These are phyloP conservation scores for Branchipolynoe longqiensis DNA, from an alignment of 2,888 invertebrate genomes.

Conservation along the genomic window DNA sequence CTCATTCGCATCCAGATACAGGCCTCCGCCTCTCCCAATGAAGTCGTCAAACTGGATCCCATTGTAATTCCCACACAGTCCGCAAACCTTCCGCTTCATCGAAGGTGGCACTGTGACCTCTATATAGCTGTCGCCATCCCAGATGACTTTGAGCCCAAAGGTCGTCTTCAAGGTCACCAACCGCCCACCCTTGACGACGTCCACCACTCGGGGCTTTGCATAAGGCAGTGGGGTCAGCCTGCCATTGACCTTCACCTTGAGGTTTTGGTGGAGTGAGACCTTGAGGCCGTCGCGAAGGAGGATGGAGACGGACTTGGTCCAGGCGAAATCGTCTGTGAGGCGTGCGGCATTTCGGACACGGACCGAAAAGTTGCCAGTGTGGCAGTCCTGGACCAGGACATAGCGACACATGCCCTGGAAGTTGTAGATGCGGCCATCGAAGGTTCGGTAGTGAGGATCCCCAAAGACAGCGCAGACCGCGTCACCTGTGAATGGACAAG, in stretches of 20 bases:
- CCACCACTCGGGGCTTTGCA: conserved; percentile 12
- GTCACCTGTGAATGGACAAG: conserved; percentile 87
- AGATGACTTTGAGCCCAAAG: conserved; percentile 90
- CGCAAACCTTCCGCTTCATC: conserved; percentile 85
- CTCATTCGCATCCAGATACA: conserved; percentile 86
- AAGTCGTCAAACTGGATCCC: conserved; percentile 92
- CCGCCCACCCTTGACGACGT: conserved; percentile 78
- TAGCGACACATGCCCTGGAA: conserved; percentile 92
- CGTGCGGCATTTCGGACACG: conserved; percentile 94
- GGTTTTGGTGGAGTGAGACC: conserved; percentile 88
- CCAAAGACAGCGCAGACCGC: conserved; percentile 96
- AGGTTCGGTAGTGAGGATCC: conserved; percentile 96
- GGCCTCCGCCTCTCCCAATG: conserved; percentile 78
- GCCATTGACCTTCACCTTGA: conserved; percentile 91
- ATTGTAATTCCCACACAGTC: conserved; percentile 97
- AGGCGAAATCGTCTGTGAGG: conserved; percentile 90
- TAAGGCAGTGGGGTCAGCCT: conserved; percentile 61
- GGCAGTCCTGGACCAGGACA: conserved; percentile 92
- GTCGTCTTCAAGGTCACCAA: conserved; percentile 81
- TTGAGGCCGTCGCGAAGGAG: conserved; percentile 83
- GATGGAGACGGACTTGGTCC: conserved; percentile 90
- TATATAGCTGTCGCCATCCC: conserved; percentile 96
- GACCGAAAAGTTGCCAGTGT: conserved; percentile 88
- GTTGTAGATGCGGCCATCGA: conserved; percentile 95
- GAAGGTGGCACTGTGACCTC: conserved; percentile 86